Evolutionary conservation across 2,113 vertebrate genomes (phyloP).

Genomic region (Gobius niger): DNA sequence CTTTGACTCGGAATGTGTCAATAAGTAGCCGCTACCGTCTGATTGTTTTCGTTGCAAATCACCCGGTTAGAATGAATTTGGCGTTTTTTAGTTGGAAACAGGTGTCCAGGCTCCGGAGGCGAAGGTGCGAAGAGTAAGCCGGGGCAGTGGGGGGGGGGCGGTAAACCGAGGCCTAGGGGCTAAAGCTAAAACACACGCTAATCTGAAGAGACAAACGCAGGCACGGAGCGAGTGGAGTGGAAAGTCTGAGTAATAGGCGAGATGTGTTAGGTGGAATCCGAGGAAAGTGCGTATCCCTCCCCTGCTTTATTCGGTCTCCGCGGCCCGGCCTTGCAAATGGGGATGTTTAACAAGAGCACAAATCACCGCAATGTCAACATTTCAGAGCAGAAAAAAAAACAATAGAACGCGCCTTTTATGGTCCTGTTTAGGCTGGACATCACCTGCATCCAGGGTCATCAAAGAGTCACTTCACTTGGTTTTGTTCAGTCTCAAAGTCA

Average conservation of each 20-base stretch:
- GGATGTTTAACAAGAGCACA: neutral
- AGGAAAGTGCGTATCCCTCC: neutral
- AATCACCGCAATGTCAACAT: constrained; percentile 9
- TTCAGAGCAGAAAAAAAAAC: neutral
- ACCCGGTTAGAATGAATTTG: constrained; percentile 3
- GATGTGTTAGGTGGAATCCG: neutral
- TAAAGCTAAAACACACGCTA: neutral
- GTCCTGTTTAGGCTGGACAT: neutral
- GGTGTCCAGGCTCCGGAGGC: constrained; percentile 1
- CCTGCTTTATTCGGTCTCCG: neutral
- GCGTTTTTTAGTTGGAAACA: neutral
- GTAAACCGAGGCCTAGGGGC: neutral
- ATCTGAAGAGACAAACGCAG: neutral
- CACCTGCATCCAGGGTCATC: neutral
- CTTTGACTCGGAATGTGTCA: constrained; percentile 9
- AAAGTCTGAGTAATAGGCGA: constrained; percentile 1
- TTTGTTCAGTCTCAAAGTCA: neutral
- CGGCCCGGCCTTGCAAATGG: neutral
- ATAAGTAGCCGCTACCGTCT: neutral
- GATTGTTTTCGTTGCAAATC: constrained; percentile 1
- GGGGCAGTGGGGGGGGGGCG: neutral
- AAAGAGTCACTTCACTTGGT: neutral
- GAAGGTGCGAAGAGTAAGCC: neutral
- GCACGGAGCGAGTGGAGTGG: neutral
- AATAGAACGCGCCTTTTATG: constrained; percentile 4